Evolutionary conservation across 2,888 invertebrate genomes (phyloP).

Genomic region (Meiosimyza platycephala): DNA sequence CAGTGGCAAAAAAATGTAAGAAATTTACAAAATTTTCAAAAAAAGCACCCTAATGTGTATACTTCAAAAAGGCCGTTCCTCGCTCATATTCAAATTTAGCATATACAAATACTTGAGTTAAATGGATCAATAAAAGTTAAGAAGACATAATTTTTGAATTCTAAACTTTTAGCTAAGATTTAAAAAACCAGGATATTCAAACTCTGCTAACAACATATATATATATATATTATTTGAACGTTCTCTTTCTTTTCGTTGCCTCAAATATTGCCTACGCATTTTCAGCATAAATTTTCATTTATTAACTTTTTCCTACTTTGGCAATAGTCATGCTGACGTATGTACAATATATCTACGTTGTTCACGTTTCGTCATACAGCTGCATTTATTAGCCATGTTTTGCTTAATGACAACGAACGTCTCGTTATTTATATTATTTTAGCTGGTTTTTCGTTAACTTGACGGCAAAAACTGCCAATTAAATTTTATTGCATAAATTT

Average conservation of each 20-base stretch:
- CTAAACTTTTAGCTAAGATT: too few species aligned
- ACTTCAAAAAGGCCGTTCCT: too few species aligned
- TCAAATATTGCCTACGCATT: conserved; percentile 8
- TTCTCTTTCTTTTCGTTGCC: neutral
- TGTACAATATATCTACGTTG: neutral
- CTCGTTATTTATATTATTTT: neutral
- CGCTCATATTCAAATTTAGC: too few species aligned
- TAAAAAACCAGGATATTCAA: too few species aligned
- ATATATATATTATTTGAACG: conserved; percentile 23
- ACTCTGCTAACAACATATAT: too few species aligned
- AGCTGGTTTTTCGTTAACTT: conserved; percentile 11
- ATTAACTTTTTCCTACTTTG: conserved; percentile 17
- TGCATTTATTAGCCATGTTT: conserved; percentile 27
- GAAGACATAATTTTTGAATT: too few species aligned
- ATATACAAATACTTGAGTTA: too few species aligned
- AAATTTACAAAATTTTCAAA: too few species aligned
- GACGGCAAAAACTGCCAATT: conserved; percentile 20
- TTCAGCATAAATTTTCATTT: conserved; percentile 39
- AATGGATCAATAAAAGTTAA: too few species aligned
- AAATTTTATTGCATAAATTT: conserved; percentile 32
- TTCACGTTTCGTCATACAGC: neutral
- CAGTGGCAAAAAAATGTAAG: too few species aligned
- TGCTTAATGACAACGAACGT: conserved; percentile 8
- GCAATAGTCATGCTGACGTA: neutral
- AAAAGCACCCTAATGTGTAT: too few species aligned